A percentile compares a stretch with the other conserved stretches of the same genome.
Evolutionary conservation across 2,797 vertebrate species (phyloP).

Genomic region (Setipinna tenuifilis): DNA sequence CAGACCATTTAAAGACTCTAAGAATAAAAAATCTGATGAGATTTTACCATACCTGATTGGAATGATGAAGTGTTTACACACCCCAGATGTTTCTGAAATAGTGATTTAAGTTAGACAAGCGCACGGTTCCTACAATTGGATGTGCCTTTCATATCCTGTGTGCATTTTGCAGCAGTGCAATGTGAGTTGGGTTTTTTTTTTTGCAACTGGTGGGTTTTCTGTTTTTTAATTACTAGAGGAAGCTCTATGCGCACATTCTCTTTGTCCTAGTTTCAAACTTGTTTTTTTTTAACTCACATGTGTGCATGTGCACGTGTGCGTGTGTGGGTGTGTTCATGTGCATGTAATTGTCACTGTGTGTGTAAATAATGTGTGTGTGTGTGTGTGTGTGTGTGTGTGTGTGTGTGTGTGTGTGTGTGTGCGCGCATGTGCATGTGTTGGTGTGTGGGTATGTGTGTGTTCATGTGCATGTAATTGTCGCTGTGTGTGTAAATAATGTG

Average conservation of each 20-base stretch:
- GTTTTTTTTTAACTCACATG: background rate
- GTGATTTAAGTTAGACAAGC: background rate
- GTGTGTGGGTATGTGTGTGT: slow-evolving; percentile 20
- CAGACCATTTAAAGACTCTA: background rate
- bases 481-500: background rate
- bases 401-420: background rate
- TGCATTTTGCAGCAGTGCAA: background rate
- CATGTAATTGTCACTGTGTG: background rate
- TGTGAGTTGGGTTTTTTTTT: background rate
- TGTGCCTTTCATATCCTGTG: background rate
- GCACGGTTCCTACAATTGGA: background rate
- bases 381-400: slow-evolving; percentile 16
- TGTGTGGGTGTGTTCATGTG: background rate
- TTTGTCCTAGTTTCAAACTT: slow-evolving; percentile 20
- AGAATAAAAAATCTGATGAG: background rate
- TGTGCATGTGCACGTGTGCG: background rate
- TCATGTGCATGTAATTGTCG: background rate
- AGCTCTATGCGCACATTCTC: background rate
- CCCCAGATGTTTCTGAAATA: background rate
- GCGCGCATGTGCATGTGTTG: background rate
- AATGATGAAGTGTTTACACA: background rate
- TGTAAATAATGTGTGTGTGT: background rate
- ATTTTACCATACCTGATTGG: background rate
- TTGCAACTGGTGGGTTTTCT: background rate
- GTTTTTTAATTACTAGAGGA: background rate